These are phyloP conservation scores for Scaptomyza cyrtandrae DNA, from an alignment of 2,888 invertebrate genomes.

Conservation along the genomic window DNA sequence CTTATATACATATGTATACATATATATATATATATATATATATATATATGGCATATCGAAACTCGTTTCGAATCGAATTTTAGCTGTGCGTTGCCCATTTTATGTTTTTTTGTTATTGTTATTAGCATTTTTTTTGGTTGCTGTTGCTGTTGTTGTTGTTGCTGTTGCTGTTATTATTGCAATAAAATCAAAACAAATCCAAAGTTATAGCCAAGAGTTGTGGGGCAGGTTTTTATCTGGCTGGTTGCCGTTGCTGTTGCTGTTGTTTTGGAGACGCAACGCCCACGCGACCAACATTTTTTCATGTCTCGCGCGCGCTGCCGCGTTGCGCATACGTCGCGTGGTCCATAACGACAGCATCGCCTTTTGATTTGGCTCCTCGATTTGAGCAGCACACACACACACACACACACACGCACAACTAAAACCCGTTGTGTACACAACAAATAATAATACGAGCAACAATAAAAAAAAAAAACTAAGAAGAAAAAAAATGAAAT, in stretches of 20 bases:
- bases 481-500: conserved; percentile 3
- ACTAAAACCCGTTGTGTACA: conserved; percentile 45
- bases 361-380: conserved; percentile 55
- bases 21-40: not conserved
- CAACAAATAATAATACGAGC: conserved; percentile 25
- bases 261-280: conserved; percentile 67
- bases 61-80: conserved; percentile 65
- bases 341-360: conserved; percentile 54
- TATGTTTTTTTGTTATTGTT: conserved; percentile 70
- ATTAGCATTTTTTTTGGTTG: conserved; percentile 69
- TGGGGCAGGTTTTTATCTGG: conserved; percentile 68
- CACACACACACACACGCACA: conserved; percentile 52
- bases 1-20: not conserved
- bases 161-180: conserved; percentile 48
- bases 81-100: conserved; percentile 53
- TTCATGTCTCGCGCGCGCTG: conserved; percentile 64
- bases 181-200: conserved; percentile 73
- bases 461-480: too few relatives aligned
- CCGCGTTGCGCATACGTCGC: conserved; percentile 75
- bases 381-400: conserved; percentile 39
- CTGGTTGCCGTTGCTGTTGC: conserved; percentile 27
- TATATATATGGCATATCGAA: conserved; percentile 17
- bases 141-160: conserved; percentile 53
- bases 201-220: conserved; percentile 76
- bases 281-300: conserved; percentile 80